Conservation (phyloP, 2,113 vertebrate genomes). For the Paradoxurus hermaphroditus region DNA sequence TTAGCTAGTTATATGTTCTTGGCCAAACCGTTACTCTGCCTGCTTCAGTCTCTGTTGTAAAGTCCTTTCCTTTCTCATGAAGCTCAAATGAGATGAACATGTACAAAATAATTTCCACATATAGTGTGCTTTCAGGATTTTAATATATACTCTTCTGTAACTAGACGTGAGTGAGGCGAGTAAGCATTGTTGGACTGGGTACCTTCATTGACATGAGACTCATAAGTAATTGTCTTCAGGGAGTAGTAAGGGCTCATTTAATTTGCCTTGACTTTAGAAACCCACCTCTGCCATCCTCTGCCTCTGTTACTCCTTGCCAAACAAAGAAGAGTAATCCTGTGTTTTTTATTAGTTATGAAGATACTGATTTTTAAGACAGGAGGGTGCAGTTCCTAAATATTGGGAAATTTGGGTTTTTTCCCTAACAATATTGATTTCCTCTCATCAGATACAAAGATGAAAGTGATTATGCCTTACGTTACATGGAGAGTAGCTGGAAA, state of each 20-base stretch:
- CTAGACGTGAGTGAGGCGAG: background rate
- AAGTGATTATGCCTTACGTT: slow-evolving; percentile 97
- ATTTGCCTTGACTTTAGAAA: background rate
- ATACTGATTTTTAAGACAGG: background rate
- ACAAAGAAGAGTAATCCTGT: background rate
- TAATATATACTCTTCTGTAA: background rate
- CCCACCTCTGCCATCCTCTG: background rate
- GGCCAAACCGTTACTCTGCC: background rate
- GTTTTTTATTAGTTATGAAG: slow-evolving; percentile 12
- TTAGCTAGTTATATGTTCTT: background rate
- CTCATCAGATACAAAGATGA: slow-evolving; percentile 94
- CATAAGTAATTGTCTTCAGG: background rate
- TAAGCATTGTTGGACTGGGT: background rate
- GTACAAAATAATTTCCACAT: background rate
- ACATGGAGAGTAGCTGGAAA: slow-evolving; percentile 98
- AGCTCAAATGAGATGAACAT: background rate
- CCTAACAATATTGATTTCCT: slow-evolving; percentile 8
- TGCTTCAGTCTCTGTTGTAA: background rate
- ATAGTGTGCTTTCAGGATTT: background rate
- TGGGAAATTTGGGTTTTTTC: background rate
- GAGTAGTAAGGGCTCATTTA: background rate
- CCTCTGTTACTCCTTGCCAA: background rate
- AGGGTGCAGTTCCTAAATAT: background rate
- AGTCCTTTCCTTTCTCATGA: background rate
- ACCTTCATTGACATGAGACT: background rate